Evolutionary conservation across 2,113 vertebrate genomes (phyloP).

Genomic region (Chlorocebus sabaeus): DNA sequence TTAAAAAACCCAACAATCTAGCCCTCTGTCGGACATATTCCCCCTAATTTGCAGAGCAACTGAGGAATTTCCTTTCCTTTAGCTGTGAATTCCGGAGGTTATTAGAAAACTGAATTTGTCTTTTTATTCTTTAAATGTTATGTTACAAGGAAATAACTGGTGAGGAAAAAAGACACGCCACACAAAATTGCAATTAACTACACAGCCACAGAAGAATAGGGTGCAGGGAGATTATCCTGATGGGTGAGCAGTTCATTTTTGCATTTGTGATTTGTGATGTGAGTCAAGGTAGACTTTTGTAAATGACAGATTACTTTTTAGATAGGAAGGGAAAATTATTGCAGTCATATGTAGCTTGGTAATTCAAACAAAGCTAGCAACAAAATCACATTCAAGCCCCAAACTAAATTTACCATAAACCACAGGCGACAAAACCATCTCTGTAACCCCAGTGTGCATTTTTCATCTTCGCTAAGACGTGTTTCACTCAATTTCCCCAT

Average conservation of each 20-base stretch:
- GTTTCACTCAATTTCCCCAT: conserved; percentile 40
- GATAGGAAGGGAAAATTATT: conserved; percentile 82
- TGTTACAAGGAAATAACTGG: conserved; percentile 42
- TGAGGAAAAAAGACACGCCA: conserved; percentile 24
- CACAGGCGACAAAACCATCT: conserved; percentile 64
- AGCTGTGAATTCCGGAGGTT: conserved; percentile 40
- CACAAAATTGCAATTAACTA: conserved; percentile 70
- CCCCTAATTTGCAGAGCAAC: neutral
- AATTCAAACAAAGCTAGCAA: conserved; percentile 81
- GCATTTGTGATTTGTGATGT: conserved; percentile 75
- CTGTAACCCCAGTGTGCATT: conserved; percentile 57
- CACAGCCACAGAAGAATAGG: conserved; percentile 48
- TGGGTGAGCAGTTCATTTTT: conserved; percentile 64
- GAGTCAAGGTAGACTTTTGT: conserved; percentile 77
- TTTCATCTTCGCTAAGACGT: conserved; percentile 69
- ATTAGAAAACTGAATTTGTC: neutral
- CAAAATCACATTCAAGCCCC: conserved; percentile 78
- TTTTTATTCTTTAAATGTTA: neutral
- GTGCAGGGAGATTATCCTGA: neutral
- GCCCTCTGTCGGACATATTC: neutral
- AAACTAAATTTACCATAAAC: conserved; percentile 80
- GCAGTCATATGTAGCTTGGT: conserved; percentile 70
- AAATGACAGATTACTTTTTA: conserved; percentile 82
- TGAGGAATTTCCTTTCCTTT: neutral
- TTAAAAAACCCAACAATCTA: neutral